Evolutionary conservation across 1,140 invertebrate genomes (phyloP).

Genomic region (Drosophila persimilis): DNA sequence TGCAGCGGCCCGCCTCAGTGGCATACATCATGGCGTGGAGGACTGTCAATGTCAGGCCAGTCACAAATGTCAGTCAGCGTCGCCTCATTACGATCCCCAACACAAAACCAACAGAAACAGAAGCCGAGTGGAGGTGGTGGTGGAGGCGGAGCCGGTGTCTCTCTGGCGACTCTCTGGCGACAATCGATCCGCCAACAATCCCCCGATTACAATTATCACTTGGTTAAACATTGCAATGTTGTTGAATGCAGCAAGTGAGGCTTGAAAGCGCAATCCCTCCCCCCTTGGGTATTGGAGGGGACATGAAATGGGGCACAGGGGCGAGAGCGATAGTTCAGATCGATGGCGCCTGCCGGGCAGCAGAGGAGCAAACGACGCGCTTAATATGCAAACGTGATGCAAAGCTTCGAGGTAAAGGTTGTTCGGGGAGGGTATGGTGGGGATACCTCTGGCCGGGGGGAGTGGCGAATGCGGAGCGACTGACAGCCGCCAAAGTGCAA

Average conservation of each 20-base stretch:
- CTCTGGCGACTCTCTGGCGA: conserved; percentile 59
- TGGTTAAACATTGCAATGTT: conserved; percentile 74
- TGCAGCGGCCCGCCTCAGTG: conserved; percentile 51
- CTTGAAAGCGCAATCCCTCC: not conserved
- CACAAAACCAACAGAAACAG: conserved; percentile 33
- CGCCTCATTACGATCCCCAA: conserved; percentile 54
- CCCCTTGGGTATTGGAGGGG: too few relatives aligned
- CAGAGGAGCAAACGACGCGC: conserved; percentile 13
- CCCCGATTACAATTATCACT: conserved; percentile 71
- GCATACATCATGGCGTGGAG: conserved; percentile 60
- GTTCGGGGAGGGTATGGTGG: conserved; percentile 6
- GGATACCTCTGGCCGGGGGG: conserved; percentile 21
- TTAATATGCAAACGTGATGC: conserved; percentile 78
- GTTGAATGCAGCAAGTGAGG: conserved; percentile 55
- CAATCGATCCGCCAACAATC: conserved; percentile 38
- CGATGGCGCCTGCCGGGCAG: conserved; percentile 56
- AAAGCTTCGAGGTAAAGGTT: conserved; percentile 29
- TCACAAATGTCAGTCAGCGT: conserved; percentile 55
- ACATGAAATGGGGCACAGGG: not conserved
- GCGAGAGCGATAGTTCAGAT: conserved; percentile 28
- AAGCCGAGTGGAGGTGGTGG: conserved; percentile 15
- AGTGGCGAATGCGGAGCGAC: too few relatives aligned
- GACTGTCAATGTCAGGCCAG: conserved; percentile 68
- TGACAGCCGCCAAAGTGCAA: conserved; percentile 63
- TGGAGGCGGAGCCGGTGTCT: conserved; percentile 3